Percentiles rank a stretch among this genome's conserved stretches.
Conservation (phyloP, 2,113 vertebrate species). For the Saimiri boliviensis region DNA sequence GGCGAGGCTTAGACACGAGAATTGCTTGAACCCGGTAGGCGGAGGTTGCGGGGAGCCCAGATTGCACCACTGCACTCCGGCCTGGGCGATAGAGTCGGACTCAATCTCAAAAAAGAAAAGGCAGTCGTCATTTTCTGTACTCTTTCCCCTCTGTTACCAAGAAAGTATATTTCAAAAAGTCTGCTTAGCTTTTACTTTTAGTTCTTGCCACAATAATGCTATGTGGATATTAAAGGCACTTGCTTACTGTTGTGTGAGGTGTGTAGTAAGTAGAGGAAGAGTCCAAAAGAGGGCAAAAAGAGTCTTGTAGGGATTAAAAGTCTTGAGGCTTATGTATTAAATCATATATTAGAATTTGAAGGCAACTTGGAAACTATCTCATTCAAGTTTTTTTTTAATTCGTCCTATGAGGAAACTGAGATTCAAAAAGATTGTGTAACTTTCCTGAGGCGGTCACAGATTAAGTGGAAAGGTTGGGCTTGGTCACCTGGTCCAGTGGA, state of each 20-base stretch:
- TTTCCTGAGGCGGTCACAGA: conserved; percentile 1
- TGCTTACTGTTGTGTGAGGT: background rate
- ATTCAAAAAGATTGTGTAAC: conserved; percentile 28
- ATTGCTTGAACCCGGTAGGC: too few relatives aligned
- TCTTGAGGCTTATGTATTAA: background rate
- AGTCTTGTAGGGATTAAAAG: background rate
- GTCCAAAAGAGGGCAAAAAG: background rate
- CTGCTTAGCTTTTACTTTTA: conserved; percentile 37
- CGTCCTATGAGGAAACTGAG: background rate
- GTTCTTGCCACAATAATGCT: background rate
- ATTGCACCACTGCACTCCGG: too few relatives aligned
- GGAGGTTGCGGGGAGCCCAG: too few relatives aligned
- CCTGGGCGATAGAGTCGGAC: too few relatives aligned
- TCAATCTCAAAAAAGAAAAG: background rate
- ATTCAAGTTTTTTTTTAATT: background rate
- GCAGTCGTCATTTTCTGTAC: background rate
- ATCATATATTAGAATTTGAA: background rate
- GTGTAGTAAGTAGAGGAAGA: background rate
- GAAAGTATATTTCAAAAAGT: background rate
- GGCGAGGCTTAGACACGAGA: too few relatives aligned
- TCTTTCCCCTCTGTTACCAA: background rate
- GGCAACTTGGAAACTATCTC: background rate
- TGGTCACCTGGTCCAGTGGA: background rate
- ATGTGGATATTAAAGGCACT: background rate
- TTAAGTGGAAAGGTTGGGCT: background rate